Evolutionary conservation across 2,797 vertebrate species (phyloP).

Genomic region (Tachyglossus aculeatus): DNA sequence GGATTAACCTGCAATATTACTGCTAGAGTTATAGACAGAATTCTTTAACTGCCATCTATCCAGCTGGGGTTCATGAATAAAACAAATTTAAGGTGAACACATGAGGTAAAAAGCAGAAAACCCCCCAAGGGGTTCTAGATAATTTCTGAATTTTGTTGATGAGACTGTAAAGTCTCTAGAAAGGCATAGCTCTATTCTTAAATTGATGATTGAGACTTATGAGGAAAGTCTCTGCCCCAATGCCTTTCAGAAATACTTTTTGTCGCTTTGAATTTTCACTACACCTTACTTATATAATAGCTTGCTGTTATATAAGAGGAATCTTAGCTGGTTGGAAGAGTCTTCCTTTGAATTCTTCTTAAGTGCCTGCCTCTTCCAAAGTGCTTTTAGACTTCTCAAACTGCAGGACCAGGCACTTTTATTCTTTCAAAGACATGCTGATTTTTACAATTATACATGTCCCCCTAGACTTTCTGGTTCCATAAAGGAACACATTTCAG

Average conservation of each 20-base stretch:
- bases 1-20: no score
- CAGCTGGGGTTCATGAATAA: not conserved
- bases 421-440: not conserved
- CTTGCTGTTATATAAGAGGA: not conserved
- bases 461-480: not conserved
- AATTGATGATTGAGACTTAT: not conserved
- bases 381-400: not conserved
- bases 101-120: not conserved
- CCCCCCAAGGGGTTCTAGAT: not conserved
- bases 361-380: rapidly evolving
- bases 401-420: not conserved
- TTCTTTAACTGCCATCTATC: not conserved
- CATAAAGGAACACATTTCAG: not conserved
- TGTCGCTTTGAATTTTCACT: rapidly evolving
- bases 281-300: not conserved
- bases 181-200: not conserved
- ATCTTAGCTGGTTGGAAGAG: not conserved
- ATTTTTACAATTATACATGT: rapidly evolving
- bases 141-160: rapidly evolving
- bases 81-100: not conserved
- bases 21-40: no score
- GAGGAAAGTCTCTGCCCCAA: not conserved
- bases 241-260: rapidly evolving
- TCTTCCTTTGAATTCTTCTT: rapidly evolving
- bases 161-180: not conserved